A percentile compares a stretch with the other conserved stretches of the same genome.
Conservation (phyloP, 2,888 invertebrate genomes). For the Synanthedon formicaeformis region DNA sequence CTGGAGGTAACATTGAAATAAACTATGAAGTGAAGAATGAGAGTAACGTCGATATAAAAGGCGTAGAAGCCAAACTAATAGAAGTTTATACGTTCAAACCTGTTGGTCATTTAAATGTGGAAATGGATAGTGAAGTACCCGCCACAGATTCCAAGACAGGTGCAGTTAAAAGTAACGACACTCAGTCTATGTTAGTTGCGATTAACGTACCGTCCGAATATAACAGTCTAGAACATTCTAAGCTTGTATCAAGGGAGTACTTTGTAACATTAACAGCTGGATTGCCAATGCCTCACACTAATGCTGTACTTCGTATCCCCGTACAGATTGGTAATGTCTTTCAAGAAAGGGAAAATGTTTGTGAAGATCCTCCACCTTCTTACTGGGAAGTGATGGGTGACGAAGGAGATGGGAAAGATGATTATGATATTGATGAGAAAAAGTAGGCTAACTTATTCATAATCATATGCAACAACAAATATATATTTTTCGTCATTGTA, state of each 20-base stretch:
- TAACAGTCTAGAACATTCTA: background rate
- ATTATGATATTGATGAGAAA: background rate
- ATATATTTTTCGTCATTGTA: too few species aligned
- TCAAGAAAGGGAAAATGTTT: background rate
- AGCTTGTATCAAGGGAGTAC: background rate
- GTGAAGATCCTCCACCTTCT: background rate
- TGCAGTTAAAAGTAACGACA: background rate
- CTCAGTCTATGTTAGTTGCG: background rate
- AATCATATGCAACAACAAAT: too few species aligned
- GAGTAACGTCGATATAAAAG: background rate
- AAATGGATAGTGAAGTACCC: background rate
- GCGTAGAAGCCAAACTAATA: background rate
- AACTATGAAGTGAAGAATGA: conserved; percentile 3
- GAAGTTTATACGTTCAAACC: background rate
- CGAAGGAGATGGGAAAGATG: background rate
- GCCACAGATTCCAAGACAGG: background rate
- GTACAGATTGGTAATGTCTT: conserved; percentile 3
- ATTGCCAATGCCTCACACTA: conserved; percentile 1
- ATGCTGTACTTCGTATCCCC: conserved; percentile 1
- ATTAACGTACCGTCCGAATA: background rate
- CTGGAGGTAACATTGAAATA: conserved; percentile 1
- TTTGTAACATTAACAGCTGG: background rate
- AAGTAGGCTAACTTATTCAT: too few species aligned
- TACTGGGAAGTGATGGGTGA: conserved; percentile 10
- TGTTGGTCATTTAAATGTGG: background rate